Evolutionary conservation across 1,140 invertebrate genomes (phyloP).

Genomic region (Caerostris darwini): DNA sequence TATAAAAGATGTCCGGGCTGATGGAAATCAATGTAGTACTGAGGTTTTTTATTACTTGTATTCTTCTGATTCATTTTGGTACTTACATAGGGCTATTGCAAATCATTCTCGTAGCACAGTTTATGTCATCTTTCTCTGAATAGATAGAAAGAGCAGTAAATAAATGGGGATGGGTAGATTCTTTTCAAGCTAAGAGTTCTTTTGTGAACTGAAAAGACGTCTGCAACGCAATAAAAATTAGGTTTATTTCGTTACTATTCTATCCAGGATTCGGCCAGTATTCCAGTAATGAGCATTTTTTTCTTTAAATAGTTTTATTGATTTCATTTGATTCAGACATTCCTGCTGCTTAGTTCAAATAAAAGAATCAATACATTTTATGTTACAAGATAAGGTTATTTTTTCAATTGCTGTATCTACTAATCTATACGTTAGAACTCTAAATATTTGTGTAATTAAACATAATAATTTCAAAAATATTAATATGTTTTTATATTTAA

Average conservation of each 20-base stretch:
- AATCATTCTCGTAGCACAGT: constrained; percentile 26
- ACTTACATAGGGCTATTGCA: neutral
- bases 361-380: neutral
- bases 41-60: constrained; percentile 23
- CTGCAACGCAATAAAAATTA: constrained; percentile 28
- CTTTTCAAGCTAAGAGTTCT: constrained; percentile 22
- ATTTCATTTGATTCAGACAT: neutral
- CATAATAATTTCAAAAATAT: no score
- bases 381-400: no score
- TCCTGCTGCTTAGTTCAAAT: neutral
- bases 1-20: neutral
- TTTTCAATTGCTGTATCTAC: no score
- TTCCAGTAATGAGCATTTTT: neutral
- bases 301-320: neutral
- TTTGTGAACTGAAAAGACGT: constrained; percentile 6
- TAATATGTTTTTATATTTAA: no score
- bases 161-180: neutral
- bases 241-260: neutral
- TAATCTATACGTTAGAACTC: no score
- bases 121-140: constrained; percentile 21
- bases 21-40: constrained; percentile 31
- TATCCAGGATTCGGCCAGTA: neutral
- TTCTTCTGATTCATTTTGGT: constrained; percentile 26
- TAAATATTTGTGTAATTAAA: no score
- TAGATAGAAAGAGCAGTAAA: constrained; percentile 42